These are phyloP conservation scores for Laterallus jamaicensis DNA, from an alignment of 2,113 vertebrate genomes.

Conservation along the genomic window DNA sequence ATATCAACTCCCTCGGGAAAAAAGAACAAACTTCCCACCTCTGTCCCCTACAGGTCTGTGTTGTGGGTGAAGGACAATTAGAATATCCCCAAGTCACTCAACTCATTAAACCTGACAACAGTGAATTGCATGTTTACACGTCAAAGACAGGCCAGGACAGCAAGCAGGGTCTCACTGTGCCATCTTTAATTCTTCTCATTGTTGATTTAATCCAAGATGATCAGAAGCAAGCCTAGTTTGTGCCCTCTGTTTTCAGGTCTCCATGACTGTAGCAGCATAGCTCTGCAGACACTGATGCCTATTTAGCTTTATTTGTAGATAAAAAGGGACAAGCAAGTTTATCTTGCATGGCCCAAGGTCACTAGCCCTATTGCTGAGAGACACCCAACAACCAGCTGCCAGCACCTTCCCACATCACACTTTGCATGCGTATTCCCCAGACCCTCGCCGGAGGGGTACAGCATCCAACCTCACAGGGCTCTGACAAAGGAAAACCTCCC, in stretches of 20 bases:
- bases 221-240: background rate
- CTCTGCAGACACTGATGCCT: background rate
- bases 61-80: background rate
- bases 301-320: background rate
- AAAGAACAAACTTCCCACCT: background rate
- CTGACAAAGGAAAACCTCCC: background rate
- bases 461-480: background rate
- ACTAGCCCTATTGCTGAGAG: background rate
- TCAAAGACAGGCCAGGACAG: background rate
- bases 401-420: background rate
- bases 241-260: background rate
- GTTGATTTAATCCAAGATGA: background rate
- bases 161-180: background rate
- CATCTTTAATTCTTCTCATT: background rate
- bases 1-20: background rate
- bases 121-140: conserved; percentile 4
- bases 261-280: background rate
- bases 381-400: background rate
- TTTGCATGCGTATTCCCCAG: background rate
- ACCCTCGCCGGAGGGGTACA: background rate
- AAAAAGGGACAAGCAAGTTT: conserved; percentile 14
- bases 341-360: background rate
- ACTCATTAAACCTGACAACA: background rate
- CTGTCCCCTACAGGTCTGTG: background rate
- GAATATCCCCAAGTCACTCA: background rate